Evolutionary conservation across 2,888 invertebrate genomes (phyloP).

Genomic region (Uropetala carovei): DNA sequence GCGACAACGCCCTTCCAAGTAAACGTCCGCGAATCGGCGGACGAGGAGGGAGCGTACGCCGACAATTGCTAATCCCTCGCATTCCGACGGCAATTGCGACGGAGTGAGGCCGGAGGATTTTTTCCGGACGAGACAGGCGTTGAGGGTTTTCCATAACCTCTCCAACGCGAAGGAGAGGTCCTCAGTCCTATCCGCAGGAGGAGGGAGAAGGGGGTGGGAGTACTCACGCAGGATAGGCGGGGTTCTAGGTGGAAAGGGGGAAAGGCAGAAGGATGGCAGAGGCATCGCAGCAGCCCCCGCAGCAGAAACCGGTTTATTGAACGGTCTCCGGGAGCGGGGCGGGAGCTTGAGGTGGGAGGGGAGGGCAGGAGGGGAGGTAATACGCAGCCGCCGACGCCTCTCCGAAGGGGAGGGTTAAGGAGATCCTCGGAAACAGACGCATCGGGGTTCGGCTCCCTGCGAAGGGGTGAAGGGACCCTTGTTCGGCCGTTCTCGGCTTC

Average conservation of each 20-base stretch:
- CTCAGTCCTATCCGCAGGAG: slow-evolving; percentile 41
- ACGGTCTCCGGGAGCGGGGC: slow-evolving; percentile 47
- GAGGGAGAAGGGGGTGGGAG: not conserved
- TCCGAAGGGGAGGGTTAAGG: not conserved
- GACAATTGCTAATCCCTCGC: not conserved
- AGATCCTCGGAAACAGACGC: not conserved
- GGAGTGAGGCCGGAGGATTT: not conserved
- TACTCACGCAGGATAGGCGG: slow-evolving; percentile 14
- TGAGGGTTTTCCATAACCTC: slow-evolving; percentile 53
- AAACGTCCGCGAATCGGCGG: no score
- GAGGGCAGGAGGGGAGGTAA: not conserved
- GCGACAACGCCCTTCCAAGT: no score
- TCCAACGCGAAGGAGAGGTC: slow-evolving; percentile 55
- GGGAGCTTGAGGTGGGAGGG: not conserved
- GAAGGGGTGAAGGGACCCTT: slow-evolving; percentile 53
- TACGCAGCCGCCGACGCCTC: slow-evolving; percentile 51
- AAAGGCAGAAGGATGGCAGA: not conserved
- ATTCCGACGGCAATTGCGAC: not conserved
- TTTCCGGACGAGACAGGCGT: not conserved
- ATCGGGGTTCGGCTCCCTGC: slow-evolving; percentile 48
- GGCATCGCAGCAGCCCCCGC: slow-evolving; percentile 40
- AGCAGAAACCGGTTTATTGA: slow-evolving; percentile 63
- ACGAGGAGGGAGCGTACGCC: not conserved
- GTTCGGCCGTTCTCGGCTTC: slow-evolving; percentile 45
- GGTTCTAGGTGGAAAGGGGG: not conserved